These are phyloP conservation scores for Saccostrea glomerata DNA, from an alignment of 1,140 invertebrate species.

Conservation along the genomic window DNA sequence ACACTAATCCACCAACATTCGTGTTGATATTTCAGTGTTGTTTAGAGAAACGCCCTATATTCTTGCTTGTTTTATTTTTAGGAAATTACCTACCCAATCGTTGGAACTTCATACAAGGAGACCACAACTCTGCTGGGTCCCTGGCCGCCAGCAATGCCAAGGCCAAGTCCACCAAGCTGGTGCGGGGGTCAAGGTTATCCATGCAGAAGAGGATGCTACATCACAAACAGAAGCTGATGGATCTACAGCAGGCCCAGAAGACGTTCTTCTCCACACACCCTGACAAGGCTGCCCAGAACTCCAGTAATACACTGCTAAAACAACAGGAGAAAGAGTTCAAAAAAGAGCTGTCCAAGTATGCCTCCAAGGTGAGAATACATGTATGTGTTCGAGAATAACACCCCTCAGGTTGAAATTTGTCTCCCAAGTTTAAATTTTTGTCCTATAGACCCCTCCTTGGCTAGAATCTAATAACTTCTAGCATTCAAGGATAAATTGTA, in stretches of 20 bases:
- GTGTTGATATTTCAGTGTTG: background rate
- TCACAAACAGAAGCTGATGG: slow-evolving; percentile 86
- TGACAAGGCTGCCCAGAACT: slow-evolving; percentile 46
- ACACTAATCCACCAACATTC: background rate
- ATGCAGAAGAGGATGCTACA: slow-evolving; percentile 86
- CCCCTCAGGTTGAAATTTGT: too few relatives aligned
- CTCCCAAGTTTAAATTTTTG: too few relatives aligned
- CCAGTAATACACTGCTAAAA: slow-evolving; percentile 80
- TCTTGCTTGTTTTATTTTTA: slow-evolving; percentile 48
- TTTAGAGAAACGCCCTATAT: background rate
- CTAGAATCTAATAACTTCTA: too few relatives aligned
- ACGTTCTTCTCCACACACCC: slow-evolving; percentile 54
- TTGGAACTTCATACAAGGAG: slow-evolving; percentile 76
- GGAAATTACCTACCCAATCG: slow-evolving; percentile 63
- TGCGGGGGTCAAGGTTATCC: slow-evolving; percentile 81
- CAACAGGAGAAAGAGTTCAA: slow-evolving; percentile 83
- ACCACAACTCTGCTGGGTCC: slow-evolving; percentile 34
- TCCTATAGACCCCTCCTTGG: too few relatives aligned
- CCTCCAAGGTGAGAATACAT: slow-evolving; percentile 72
- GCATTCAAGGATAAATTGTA: too few relatives aligned
- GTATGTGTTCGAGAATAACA: too few relatives aligned
- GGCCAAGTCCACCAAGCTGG: slow-evolving; percentile 73
- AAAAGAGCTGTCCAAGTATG: slow-evolving; percentile 79
- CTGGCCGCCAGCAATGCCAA: slow-evolving; percentile 41
- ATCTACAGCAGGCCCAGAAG: slow-evolving; percentile 81